These are phyloP conservation scores for Saxidomus purpurata DNA, from an alignment of 1,140 invertebrate genomes.

Conservation along the genomic window DNA sequence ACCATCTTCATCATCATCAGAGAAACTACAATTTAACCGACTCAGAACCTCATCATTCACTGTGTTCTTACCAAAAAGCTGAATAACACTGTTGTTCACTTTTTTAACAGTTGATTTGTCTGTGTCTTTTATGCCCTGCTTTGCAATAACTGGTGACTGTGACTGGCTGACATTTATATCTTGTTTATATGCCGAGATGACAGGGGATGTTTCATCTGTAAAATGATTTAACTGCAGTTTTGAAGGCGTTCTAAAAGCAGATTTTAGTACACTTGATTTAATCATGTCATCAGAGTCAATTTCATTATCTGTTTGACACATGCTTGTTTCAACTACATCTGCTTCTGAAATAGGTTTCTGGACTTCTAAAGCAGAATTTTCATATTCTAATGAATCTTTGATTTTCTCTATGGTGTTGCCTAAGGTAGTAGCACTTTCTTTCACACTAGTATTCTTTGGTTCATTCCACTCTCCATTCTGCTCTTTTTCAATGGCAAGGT, in stretches of 20 bases:
- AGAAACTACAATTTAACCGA: conserved; percentile 33
- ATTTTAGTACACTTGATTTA: neutral
- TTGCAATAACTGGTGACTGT: conserved; percentile 43
- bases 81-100: neutral
- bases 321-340: conserved; percentile 37
- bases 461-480: neutral
- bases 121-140: neutral
- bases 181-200: neutral
- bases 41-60: neutral
- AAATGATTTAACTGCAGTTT: neutral
- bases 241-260: conserved; percentile 17
- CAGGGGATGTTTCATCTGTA: neutral
- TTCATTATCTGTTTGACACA: conserved; percentile 40
- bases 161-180: neutral
- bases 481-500: neutral
- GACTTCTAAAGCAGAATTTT: neutral
- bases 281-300: conserved; percentile 13
- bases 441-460: neutral
- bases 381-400: neutral
- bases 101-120: neutral
- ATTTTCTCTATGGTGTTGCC: neutral
- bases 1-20: conserved; percentile 48
- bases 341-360: neutral
- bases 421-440: neutral
- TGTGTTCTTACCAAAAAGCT: neutral